Evolutionary conservation across 1,140 invertebrate species (phyloP).

Genomic region (Panulirus ornatus): DNA sequence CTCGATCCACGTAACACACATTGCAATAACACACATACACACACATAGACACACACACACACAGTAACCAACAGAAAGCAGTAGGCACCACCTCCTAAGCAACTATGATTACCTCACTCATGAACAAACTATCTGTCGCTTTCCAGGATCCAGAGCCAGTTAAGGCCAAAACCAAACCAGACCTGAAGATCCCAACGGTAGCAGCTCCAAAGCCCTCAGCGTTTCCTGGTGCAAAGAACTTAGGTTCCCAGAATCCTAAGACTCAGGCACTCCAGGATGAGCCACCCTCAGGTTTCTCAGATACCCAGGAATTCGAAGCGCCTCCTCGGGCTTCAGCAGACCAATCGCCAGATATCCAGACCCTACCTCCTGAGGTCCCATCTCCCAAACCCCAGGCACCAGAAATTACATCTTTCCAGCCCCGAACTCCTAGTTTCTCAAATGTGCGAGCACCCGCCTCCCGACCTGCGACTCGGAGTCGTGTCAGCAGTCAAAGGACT

Average conservation of each 20-base stretch:
- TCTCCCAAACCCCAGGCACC: neutral
- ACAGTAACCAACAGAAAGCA: neutral
- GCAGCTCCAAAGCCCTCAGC: constrained; percentile 27
- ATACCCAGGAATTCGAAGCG: too few species aligned
- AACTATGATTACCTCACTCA: neutral
- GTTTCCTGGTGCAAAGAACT: neutral
- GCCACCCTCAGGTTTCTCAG: too few species aligned
- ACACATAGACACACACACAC: neutral
- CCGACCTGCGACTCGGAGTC: neutral
- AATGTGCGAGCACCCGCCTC: too few species aligned
- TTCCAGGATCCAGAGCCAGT: constrained; percentile 26
- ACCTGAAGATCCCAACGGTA: constrained; percentile 37
- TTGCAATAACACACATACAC: neutral
- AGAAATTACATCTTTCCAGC: neutral
- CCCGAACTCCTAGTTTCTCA: too few species aligned
- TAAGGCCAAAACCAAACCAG: constrained; percentile 2
- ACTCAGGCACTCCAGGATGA: too few species aligned
- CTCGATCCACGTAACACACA: neutral
- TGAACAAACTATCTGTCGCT: neutral
- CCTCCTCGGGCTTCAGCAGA: neutral
- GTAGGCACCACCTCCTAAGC: too few species aligned
- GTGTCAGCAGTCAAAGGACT: neutral
- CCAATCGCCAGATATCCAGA: too few species aligned
- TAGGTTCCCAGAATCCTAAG: neutral
- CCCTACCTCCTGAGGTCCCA: too few species aligned